Base-by-base conservation (phyloP, 2,797 vertebrate species). In the Parambassis ranga region DNA sequence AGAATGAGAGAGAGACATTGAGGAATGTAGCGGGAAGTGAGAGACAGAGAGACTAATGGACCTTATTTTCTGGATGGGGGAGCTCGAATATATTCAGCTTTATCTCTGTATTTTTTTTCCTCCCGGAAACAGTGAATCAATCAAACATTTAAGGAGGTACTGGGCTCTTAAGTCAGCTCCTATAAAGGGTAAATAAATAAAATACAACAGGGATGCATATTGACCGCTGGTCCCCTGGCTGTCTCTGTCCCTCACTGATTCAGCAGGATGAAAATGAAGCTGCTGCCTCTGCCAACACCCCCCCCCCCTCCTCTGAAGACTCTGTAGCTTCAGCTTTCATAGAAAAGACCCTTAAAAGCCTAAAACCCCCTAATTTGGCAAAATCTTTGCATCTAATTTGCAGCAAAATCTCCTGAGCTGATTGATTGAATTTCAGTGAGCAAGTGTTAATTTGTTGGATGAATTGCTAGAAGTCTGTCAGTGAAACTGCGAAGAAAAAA, bases 11-110 rank as follows among this genome's bases (percentile, higher is more conserved):
- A 62, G 67, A 70, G 65, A 76, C 43, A 76, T 4, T 52, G 65
- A 82, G 53, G 60, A 75, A 83, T 75, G 71, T 46, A 59, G 55
- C 31, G 5, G 37, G 23, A 53, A 71, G 50, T 57, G 51, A 71
- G 76, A 84, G 75, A 84, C 64, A 85, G 63, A 77, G 75, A 68
- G 71, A 41, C 79, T 92, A 91, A 91, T 92, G 81, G 90, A 89
- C 66, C 82, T 89, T 91, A 91, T 92, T 91, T 92, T 92, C 89
- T 92, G 92, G 91, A 90, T 90, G 91, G 91, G 68, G 82, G 75
- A 89, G 77, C 82, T 86, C 75, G 69, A 90, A 91, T 91, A 87
- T 90, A 88, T 87, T 88, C 77, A 64, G 74, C 79, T 85, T 89
- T 90, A 91, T 91, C 89, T 89, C 74, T 67, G 79, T 82, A 77